Evolutionary conservation across 2,113 vertebrate species (phyloP), one percentile per base, ranked within the genome.

Genomic region (Corythaeola cristata): DNA sequence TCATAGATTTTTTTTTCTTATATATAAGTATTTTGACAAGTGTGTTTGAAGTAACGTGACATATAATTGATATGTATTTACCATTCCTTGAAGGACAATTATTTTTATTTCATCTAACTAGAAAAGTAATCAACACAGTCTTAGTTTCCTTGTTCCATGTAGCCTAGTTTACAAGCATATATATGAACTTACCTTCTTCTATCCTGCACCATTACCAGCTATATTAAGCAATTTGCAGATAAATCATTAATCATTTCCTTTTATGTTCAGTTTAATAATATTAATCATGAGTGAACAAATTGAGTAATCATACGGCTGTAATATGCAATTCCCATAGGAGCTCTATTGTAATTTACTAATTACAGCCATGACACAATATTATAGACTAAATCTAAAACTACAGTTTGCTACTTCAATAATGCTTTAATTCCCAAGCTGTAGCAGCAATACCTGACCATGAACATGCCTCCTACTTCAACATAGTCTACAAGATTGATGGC

Each of bases 291-390:
- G 20, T 8, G 28, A 94, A 88, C 37, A 94, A 86, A 90, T 16
- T 92, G 66, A 94, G 59, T 60, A 95, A 95, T 90, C 60, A 59
- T 66, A 50, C 27, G 74, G 26, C 56, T 90, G 23, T 72, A 96
- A 90, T 67, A 78, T 1, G 2, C 5, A 19, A 92, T 83, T 92
- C 93, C 80, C 89, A 62, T 35, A 79, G 60, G 82, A 86, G 5
- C 59, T 67, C 64, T 88, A 56, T 78, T 89, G 81, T 94, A 96
- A 93, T 96, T 94, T 96, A 39, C 49, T 91, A 96, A 97, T 96
- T 95, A 35, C 19, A 85, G 58, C 35, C 32, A 68, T 64, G 49
- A 64, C 59, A 92, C 45, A 91, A 56, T 85, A 66, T 69, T 92
- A 49, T 20, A 77, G 53, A 77, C 60, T 84, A 55, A 85, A 91